Evolutionary conservation across 1,140 invertebrate genomes (phyloP).

Genomic region (Laupala kohalensis): DNA sequence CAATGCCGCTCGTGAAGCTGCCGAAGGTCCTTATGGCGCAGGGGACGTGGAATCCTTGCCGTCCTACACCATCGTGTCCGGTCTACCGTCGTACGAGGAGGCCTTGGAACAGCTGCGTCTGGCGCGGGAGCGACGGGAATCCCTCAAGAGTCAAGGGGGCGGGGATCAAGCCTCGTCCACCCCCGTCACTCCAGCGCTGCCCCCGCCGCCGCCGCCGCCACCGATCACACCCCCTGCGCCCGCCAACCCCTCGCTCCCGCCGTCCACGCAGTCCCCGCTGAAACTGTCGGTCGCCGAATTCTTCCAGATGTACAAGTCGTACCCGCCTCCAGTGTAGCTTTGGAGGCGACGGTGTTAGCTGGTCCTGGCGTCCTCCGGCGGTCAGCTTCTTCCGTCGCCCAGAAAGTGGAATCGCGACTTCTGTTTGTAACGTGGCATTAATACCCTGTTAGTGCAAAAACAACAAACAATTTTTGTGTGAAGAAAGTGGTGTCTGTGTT

Average conservation of each 20-base stretch:
- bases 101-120: slow-evolving; percentile 38
- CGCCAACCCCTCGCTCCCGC: too few species aligned
- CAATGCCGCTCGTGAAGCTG: slow-evolving; percentile 12
- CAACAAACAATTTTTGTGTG: too few species aligned
- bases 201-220: too few species aligned
- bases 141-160: neutral
- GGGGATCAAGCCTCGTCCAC: neutral
- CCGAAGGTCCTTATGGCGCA: slow-evolving; percentile 20
- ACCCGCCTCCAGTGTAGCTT: slow-evolving; percentile 2
- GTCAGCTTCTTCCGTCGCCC: too few species aligned
- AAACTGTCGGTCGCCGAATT: slow-evolving; percentile 26
- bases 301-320: slow-evolving; percentile 23
- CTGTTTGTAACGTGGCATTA: too few species aligned
- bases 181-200: too few species aligned
- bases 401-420: too few species aligned
- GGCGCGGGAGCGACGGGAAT: slow-evolving; percentile 13
- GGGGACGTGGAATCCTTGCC: slow-evolving; percentile 41
- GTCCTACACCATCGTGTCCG: slow-evolving; percentile 45
- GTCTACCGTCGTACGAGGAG: slow-evolving; percentile 44
- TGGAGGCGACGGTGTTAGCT: too few species aligned
- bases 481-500: too few species aligned
- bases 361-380: too few species aligned
- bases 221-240: too few species aligned
- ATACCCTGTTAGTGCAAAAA: too few species aligned
- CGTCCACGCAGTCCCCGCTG: neutral